A percentile compares a stretch with the other conserved stretches of the same genome.
Evolutionary conservation across 2,797 vertebrate species (phyloP).

Genomic region (Ctenosaura bakeri): DNA sequence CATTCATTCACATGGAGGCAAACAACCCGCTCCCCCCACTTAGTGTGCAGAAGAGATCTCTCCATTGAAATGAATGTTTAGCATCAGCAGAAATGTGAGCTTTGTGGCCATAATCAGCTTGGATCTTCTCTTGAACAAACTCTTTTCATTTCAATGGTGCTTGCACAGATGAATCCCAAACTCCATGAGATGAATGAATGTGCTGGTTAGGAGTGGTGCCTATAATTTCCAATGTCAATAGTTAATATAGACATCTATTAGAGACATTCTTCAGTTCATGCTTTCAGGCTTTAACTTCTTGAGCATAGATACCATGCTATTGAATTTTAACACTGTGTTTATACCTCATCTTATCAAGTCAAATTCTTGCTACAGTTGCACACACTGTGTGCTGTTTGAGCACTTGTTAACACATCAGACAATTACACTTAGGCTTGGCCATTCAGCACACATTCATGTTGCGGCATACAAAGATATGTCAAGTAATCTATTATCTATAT

Average conservation of each 20-base stretch:
- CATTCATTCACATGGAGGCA: neutral
- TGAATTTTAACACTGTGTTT: neutral
- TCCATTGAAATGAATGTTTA: neutral
- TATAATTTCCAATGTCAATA: constrained; percentile 42
- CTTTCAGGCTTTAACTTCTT: constrained; percentile 13
- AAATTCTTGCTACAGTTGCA: neutral
- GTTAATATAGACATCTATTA: constrained; percentile 32
- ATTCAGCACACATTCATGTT: constrained; percentile 17
- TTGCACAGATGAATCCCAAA: neutral
- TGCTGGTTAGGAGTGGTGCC: neutral
- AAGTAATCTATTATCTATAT: constrained; percentile 19
- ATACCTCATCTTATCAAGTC: neutral
- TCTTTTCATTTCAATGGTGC: neutral
- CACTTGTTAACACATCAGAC: constrained; percentile 28
- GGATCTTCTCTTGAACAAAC: neutral
- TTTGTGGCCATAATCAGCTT: neutral
- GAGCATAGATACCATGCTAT: neutral
- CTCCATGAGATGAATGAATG: neutral
- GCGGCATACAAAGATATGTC: neutral
- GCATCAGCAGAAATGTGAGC: neutral
- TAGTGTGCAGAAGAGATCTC: neutral
- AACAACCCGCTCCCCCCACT: too few species aligned
- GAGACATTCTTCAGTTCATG: constrained; percentile 27
- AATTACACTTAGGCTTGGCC: neutral
- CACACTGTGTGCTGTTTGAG: constrained; percentile 12